Base-by-base conservation (phyloP, 2,888 invertebrate species). In the Patella ulyssiponensis region DNA sequence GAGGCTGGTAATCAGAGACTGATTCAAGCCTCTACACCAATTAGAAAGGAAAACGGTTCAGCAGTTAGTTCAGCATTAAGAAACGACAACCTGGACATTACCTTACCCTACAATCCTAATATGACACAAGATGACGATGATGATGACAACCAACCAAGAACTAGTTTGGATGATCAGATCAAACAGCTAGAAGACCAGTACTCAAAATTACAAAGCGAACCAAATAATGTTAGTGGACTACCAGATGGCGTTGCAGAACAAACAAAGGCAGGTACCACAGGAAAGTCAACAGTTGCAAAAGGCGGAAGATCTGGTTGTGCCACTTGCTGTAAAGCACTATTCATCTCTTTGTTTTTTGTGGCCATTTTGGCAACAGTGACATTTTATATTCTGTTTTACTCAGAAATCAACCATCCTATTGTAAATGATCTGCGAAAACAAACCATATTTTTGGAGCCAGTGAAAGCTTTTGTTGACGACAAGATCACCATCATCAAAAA, bases 81-180 rank as follows among this genome's bases (percentile, higher is more conserved):
- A 20, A 20, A 20, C 14, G 64, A 64, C 74, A 81, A 82, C 73
- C 70, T 79, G 15, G 81, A 82, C 72, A 81, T 78, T 33, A 78
- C 80, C 74, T 77, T 81, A 77, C 75, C 80, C 20, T 86, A 86
- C 79, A 81, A 85, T n/a, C 86, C 86, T 4, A 82, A 85, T 74
- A 77, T 79, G 15, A 84, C 85, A 7, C 23, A 74, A 7, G 82
- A 84, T 7, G 83, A 83, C 9, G 84, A 83, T 3, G 81, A 86
- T 23, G 83, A 81, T 7, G 82, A 81, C 27, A 77, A 73, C 11
- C 79, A 79, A 3, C 56, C 78, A 11, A 88, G 87, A 71, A 78
- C 82, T 14, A 84, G 85, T 33, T 80, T 89, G 73, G 88, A 89
- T 71, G 87, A 88, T n/a, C 87, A 89, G 82, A 83, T 89, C 17